Conservation (phyloP, 2,113 vertebrate species). For the Chascanopsetta lugubris region DNA sequence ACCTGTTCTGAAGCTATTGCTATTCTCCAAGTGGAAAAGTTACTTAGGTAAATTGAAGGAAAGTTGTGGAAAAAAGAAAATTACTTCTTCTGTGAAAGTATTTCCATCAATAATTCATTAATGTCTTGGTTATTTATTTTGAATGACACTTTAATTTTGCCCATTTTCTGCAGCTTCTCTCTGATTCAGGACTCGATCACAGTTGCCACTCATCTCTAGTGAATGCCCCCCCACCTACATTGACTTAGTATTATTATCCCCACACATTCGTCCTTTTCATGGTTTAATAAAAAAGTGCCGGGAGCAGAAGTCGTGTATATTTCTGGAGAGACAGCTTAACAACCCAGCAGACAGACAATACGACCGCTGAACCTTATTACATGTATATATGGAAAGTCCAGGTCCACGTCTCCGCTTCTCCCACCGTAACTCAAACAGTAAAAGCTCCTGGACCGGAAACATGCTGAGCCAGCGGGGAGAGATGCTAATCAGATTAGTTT, state of each 20-base stretch:
- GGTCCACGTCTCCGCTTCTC: slow-evolving; percentile 24
- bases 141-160: slow-evolving; percentile 3
- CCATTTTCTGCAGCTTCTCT: slow-evolving; percentile 1
- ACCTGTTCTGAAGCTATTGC: neutral
- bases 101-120: neutral
- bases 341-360: slow-evolving; percentile 31
- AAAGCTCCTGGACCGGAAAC: slow-evolving; percentile 47
- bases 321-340: slow-evolving; percentile 39
- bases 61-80: neutral
- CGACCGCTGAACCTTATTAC: slow-evolving; percentile 34
- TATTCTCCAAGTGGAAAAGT: neutral
- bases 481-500: slow-evolving; percentile 72
- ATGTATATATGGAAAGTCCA: slow-evolving; percentile 46
- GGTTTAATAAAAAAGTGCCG: slow-evolving; percentile 32
- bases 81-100: neutral
- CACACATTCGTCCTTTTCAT: neutral
- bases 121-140: neutral
- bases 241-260: slow-evolving; percentile 23
- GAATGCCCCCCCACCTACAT: neutral
- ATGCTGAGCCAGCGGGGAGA: slow-evolving; percentile 60
- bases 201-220: neutral
- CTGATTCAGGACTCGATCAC: neutral
- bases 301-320: slow-evolving; percentile 20
- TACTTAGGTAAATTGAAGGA: too few relatives aligned
- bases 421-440: slow-evolving; percentile 30